Conservation (phyloP, 2,888 invertebrate species). For the Perizoma affinitatum region DNA sequence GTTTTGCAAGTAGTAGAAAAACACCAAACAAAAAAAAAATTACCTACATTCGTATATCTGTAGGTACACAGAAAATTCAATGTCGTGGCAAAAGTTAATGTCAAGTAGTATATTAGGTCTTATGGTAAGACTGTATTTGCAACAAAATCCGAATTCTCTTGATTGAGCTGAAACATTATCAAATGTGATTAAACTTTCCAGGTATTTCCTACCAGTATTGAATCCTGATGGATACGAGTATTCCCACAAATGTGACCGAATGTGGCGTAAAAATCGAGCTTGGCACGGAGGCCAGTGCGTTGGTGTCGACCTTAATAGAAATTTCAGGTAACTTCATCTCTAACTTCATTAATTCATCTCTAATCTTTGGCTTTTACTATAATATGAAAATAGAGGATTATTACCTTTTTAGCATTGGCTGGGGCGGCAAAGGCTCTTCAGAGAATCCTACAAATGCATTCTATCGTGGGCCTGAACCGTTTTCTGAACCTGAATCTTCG, state of each 20-base stretch:
- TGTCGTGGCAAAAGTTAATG: no score
- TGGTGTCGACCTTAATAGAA: conserved; percentile 93
- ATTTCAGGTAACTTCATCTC: conserved; percentile 85
- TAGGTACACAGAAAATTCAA: no score
- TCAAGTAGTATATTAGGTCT: no score
- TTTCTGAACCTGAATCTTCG: conserved; percentile 71
- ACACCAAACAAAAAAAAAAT: no score
- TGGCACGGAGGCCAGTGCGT: conserved; percentile 77
- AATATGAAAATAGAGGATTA: neutral
- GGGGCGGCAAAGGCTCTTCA: conserved; percentile 72
- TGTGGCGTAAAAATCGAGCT: conserved; percentile 92
- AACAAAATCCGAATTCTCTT: no score
- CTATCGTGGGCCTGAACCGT: conserved; percentile 64
- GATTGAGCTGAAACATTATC: neutral
- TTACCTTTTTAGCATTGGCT: conserved; percentile 54
- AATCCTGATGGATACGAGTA: conserved; percentile 96
- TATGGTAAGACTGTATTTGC: no score
- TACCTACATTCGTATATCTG: no score
- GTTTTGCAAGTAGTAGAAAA: no score
- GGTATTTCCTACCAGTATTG: conserved; percentile 89
- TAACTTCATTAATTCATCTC: no score
- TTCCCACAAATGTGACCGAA: conserved; percentile 89
- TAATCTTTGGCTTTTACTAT: no score
- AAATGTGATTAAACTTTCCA: conserved; percentile 38
- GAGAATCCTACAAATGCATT: conserved; percentile 57